A percentile compares a stretch with the other conserved stretches of the same genome.
Conservation (phyloP, 1,140 invertebrate genomes). For the Drosophila ohnishii region DNA sequence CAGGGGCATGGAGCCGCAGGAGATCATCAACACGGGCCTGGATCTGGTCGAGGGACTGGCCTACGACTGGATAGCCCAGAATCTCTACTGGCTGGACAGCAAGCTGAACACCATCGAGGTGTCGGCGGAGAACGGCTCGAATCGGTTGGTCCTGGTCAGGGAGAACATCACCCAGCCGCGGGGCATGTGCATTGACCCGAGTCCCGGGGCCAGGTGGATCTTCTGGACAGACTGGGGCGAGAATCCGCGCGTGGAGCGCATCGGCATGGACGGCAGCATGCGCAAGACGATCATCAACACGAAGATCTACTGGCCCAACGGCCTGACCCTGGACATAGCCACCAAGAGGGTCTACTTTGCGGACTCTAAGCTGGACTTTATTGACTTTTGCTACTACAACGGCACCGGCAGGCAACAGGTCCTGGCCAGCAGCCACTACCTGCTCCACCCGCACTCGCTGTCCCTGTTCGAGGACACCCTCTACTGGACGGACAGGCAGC, state of each 20-base stretch:
- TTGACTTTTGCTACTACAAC: slow-evolving; percentile 99
- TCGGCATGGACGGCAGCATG: slow-evolving; percentile 97
- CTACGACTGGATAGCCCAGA: slow-evolving; percentile 97
- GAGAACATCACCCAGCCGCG: slow-evolving; percentile 97
- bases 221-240: slow-evolving; percentile 99
- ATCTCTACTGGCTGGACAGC: slow-evolving; percentile 98
- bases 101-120: slow-evolving; percentile 97
- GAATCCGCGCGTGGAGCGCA: slow-evolving; percentile 96
- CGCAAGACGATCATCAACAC: slow-evolving; percentile 94
- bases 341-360: slow-evolving; percentile 98
- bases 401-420: slow-evolving; percentile 95
- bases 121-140: slow-evolving; percentile 91
- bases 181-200: slow-evolving; percentile 96
- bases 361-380: slow-evolving; percentile 98
- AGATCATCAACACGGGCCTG: slow-evolving; percentile 93
- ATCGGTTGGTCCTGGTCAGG: slow-evolving; percentile 93
- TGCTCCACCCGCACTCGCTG: slow-evolving; percentile 97
- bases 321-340: slow-evolving; percentile 96
- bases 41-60: slow-evolving; percentile 97
- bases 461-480: slow-evolving; percentile 96
- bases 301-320: slow-evolving; percentile 99
- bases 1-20: slow-evolving; percentile 89
- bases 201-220: slow-evolving; percentile 91
- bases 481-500: slow-evolving; percentile 98
- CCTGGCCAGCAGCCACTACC: slow-evolving; percentile 93